A percentile compares a stretch with the other conserved stretches of the same genome.
Evolutionary conservation across 2,888 invertebrate species (phyloP).

Genomic region (Stenolophus ochropezus): DNA sequence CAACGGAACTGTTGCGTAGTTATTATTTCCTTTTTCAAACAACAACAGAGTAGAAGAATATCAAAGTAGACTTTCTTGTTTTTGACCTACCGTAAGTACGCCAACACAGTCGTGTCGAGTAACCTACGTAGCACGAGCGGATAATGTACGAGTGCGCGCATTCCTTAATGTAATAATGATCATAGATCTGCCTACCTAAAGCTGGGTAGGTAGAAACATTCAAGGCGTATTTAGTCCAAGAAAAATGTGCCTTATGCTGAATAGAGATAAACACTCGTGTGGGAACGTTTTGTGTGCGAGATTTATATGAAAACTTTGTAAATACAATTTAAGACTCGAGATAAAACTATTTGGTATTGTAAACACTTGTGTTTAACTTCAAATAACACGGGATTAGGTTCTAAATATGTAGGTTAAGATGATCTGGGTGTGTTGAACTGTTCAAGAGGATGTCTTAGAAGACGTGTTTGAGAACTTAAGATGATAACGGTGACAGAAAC

Average conservation of each 20-base stretch:
- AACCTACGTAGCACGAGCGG: slow-evolving; percentile 25
- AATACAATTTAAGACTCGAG: slow-evolving; percentile 31
- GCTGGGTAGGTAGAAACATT: slow-evolving; percentile 28
- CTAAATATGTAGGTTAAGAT: slow-evolving; percentile 35
- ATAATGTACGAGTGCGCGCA: slow-evolving; percentile 37
- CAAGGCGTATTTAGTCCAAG: slow-evolving; percentile 30
- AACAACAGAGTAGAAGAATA: no score
- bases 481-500: background rate
- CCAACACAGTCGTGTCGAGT: background rate
- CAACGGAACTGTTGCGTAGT: no score
- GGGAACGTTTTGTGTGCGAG: slow-evolving; percentile 11
- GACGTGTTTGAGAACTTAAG: background rate
- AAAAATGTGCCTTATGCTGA: slow-evolving; percentile 28
- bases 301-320: slow-evolving; percentile 33
- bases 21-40: no score
- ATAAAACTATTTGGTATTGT: slow-evolving; percentile 37
- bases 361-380: slow-evolving; percentile 34
- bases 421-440: slow-evolving; percentile 24
- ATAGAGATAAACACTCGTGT: slow-evolving; percentile 11
- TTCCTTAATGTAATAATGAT: slow-evolving; percentile 44
- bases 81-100: background rate
- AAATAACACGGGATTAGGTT: slow-evolving; percentile 31
- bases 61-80: background rate
- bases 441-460: background rate
- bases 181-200: slow-evolving; percentile 42